Evolutionary conservation across 2,888 invertebrate genomes (phyloP), one percentile per base, ranked within the genome.

Genomic region (Xylota segnis): DNA sequence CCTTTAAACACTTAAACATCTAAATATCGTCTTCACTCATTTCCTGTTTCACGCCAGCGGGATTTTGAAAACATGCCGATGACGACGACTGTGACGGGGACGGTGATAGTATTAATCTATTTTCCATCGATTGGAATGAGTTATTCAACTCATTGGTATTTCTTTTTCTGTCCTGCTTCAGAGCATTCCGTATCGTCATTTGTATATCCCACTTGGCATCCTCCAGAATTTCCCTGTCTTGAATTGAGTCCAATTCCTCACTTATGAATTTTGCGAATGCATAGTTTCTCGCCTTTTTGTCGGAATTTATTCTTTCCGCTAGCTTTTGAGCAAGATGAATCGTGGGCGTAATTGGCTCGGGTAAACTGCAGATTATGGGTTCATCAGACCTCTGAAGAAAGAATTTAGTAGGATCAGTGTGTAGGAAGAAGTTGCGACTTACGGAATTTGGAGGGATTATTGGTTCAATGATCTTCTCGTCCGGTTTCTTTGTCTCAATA

Each of bases 161-260:
- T n/a, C 18, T 59, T 23, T n/a, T 45, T 37, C 66, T 66, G 7
- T 66, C 66, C 23, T 23, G 34, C 14, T 66, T 50, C 5, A 65
- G 16, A 16, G 59, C 72, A n/a, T 72, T 56, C 4, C 56, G 59
- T 40, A 72, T 34, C n/a, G 40, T 3, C 37, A 52, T 40, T 61
- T 72, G 72, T 27, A 72, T 72, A 0, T 72, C 40, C 72, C 72
- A 72, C 23, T 72, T 72, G 2, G 50, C 29, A 5, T 72, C 72
- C 37, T 61, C 59, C 9, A 72, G n/a, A 14, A 72, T 72, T 37
- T 52, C 50, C 7, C 16, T 14, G 16, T 72, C 50, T 40, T 61
- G 14, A 4, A 72, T 61, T 1, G 59, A 72, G 18, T 72, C 50
- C 16, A 72, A n/a, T 27, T 72, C 59, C 29, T 61, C 50, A 18